Evolutionary conservation across 2,113 vertebrate species (phyloP).

Genomic region (Orcinus orca): DNA sequence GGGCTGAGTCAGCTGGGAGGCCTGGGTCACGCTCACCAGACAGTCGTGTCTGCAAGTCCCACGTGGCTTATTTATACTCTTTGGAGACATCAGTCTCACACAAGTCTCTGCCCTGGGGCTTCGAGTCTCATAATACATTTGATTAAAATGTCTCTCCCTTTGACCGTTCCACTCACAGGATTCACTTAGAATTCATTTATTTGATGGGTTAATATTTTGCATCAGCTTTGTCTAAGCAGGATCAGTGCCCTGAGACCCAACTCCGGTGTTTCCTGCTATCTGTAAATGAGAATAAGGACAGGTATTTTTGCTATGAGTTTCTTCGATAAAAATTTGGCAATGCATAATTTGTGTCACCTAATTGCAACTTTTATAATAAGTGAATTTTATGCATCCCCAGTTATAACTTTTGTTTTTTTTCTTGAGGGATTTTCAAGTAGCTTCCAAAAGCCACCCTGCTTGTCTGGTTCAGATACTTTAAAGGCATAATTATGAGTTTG

Average conservation of each 20-base stretch:
- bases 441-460: not conserved
- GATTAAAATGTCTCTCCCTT: not conserved
- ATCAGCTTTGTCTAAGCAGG: not conserved
- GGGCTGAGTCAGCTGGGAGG: not conserved
- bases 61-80: no score
- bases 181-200: not conserved
- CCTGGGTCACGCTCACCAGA: not conserved
- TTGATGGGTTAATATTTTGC: not conserved
- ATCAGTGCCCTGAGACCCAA: not conserved
- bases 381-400: not conserved
- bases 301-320: not conserved
- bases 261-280: not conserved
- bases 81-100: not conserved
- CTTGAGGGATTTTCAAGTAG: not conserved
- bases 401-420: not conserved
- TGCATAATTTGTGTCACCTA: not conserved
- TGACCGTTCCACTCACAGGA: not conserved
- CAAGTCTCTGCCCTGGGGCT: not conserved
- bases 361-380: not conserved
- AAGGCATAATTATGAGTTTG: not conserved
- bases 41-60: not conserved
- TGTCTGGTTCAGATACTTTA: not conserved
- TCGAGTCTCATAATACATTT: not conserved
- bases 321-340: not conserved
- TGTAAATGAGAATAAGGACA: not conserved